Base-by-base conservation (phyloP, 2,113 vertebrate species). In the Lampris megalopsis region DNA sequence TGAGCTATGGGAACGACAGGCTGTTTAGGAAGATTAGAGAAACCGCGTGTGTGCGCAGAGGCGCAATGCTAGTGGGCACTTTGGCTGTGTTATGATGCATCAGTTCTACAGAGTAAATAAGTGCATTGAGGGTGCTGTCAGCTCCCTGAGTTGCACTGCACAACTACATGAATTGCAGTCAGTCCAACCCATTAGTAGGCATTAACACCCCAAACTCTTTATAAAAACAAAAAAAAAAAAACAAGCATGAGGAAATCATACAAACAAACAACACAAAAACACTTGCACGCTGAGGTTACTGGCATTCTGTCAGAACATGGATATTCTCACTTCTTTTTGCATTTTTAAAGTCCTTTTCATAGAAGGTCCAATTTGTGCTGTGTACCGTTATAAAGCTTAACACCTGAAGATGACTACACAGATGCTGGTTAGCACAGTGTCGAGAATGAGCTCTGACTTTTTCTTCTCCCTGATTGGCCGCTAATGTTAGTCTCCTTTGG, bases 401-500 rank as follows among this genome's bases (percentile, higher is more conserved):
- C 87, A 88, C 85, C 81, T 88, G 71, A 5, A 47, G 68, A 77
- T 53, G 24, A 87, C 88, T 85, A 85, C 80, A 90, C 77, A 88
- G 54, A 90, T 84, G 85, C 90, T 85, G 87, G 85, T 89, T 70
- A 93, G 79, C 93, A 93, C 93, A 93, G 91, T 92, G 92, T 89
- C 84, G 84, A 80, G 81, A 79, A 84, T 86, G 81, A 65, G 75
- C 75, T 9, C 57, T 50, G 59, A 80, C 49, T 37, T 61, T 72
- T 50, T 48, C 57, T 59, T 73, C 64, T 83, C 67, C 71, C 82
- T 85, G 83, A 89, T 71, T 75, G 75, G 77, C 81, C 82, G 84
- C 79, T 85, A 71, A 85, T 11, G 6, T 73, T 79, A 69, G 79
- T 85, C 79, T 82, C 79, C 81, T 88, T 85, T 85, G 84, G 84